Percentiles rank a stretch among this genome's conserved stretches.
These are phyloP conservation scores for Apostichopus leukothele DNA, from an alignment of 53 echinoderm and acorn worm genomes.

Conservation along the genomic window DNA sequence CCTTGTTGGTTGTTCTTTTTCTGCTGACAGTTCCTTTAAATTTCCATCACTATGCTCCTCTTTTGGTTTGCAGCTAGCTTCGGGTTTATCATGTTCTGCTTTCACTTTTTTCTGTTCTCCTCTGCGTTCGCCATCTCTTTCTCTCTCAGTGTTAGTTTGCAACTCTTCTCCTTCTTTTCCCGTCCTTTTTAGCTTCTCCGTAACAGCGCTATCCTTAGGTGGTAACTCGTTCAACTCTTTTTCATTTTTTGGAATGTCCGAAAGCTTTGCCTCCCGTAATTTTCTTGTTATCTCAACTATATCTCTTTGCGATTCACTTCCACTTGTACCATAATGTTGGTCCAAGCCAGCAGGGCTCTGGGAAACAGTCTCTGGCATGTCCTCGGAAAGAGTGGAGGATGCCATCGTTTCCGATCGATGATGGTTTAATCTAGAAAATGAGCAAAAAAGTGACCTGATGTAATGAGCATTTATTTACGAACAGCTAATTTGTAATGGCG, in stretches of 20 bases:
- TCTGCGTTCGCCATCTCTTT: background rate
- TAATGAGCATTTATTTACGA: too few species aligned
- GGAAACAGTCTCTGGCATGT: too few species aligned
- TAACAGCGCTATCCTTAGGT: background rate
- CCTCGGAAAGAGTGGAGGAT: too few species aligned
- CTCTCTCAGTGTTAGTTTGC: background rate
- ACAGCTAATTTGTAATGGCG: too few species aligned
- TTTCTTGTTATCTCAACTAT: background rate
- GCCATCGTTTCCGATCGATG: too few species aligned
- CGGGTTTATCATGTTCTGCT: background rate
- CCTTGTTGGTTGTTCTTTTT: too few species aligned
- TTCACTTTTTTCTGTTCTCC: background rate
- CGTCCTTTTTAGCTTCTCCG: background rate
- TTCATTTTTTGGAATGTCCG: background rate
- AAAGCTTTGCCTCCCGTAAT: background rate
- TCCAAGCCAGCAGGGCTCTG: too few species aligned
- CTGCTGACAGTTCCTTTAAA: too few species aligned
- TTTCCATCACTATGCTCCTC: too few species aligned
- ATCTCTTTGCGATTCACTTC: background rate
- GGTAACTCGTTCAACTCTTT: background rate
- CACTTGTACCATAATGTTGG: background rate
- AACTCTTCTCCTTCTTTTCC: background rate
- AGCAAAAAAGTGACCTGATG: too few species aligned
- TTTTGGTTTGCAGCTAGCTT: background rate
- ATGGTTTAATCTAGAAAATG: too few species aligned